A percentile compares a stretch with the other conserved stretches of the same genome.
phyloP scores from a whole-genome alignment of 2,797 vertebrate genomes.

The Gallinago solitaria region DNA sequence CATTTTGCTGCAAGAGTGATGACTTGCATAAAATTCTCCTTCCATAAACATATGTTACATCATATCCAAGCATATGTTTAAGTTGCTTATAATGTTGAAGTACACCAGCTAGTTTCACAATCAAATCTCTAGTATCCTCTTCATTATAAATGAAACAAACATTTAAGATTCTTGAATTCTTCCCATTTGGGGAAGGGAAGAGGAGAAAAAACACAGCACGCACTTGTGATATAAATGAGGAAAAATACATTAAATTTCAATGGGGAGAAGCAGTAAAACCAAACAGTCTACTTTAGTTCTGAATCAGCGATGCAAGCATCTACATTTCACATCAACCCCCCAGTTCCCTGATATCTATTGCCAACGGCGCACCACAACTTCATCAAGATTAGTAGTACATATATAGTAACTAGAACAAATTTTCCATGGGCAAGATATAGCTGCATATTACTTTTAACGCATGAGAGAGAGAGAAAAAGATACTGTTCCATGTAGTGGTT shows the following conservation, averaged over 20 bases:
- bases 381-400: background rate
- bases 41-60: background rate
- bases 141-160: background rate
- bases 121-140: background rate
- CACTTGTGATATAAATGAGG: background rate
- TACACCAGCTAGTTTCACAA: background rate
- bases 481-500: background rate
- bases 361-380: background rate
- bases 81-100: background rate
- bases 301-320: background rate
- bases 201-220: background rate
- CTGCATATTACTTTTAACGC: background rate
- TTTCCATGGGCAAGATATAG: background rate
- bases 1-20: background rate
- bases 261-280: background rate
- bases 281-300: background rate
- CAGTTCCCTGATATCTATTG: background rate
- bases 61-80: background rate
- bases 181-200: background rate
- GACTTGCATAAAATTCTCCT: background rate
- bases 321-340: background rate
- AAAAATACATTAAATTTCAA: background rate
- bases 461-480: background rate
- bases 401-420: background rate
- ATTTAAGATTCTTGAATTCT: background rate